phyloP scores from a whole-genome alignment of 2,113 vertebrate species.

The Eulemur rufifrons region DNA sequence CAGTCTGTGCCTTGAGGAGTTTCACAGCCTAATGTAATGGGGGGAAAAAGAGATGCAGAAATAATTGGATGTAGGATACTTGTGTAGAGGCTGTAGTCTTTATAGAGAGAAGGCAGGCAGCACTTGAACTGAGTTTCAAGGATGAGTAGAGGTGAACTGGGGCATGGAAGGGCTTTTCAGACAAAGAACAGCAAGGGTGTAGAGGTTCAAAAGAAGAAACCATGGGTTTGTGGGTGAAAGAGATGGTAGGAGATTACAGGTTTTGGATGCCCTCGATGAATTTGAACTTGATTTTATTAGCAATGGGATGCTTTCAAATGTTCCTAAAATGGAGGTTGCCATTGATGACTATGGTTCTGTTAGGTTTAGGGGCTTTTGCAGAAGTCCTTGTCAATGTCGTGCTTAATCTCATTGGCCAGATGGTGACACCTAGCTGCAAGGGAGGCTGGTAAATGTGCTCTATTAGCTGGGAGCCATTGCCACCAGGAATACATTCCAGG shows the following conservation, averaged over 20 bases:
- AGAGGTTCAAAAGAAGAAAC: not conserved
- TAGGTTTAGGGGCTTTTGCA: not conserved
- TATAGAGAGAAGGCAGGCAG: not conserved
- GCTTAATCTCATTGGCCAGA: not conserved
- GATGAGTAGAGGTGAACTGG: not conserved
- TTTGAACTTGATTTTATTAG: slow-evolving; percentile 15
- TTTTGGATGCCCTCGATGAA: not conserved
- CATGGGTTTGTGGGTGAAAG: not conserved
- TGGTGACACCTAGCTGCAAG: not conserved
- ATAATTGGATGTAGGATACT: not conserved
- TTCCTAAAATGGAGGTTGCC: not conserved
- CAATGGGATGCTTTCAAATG: not conserved
- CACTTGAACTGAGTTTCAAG: not conserved
- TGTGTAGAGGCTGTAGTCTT: not conserved
- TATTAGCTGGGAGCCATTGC: not conserved
- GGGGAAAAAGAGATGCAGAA: not conserved
- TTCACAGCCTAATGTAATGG: not conserved
- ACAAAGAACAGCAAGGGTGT: not conserved
- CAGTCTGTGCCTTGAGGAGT: not conserved
- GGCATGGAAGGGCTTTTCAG: not conserved
- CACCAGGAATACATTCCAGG: not conserved
- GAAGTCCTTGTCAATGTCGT: not conserved
- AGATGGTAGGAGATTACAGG: not conserved
- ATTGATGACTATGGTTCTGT: not conserved
- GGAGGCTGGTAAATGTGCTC: not conserved